Base-by-base conservation (phyloP, 1,140 invertebrate genomes). In the Drosophila orosa region DNA sequence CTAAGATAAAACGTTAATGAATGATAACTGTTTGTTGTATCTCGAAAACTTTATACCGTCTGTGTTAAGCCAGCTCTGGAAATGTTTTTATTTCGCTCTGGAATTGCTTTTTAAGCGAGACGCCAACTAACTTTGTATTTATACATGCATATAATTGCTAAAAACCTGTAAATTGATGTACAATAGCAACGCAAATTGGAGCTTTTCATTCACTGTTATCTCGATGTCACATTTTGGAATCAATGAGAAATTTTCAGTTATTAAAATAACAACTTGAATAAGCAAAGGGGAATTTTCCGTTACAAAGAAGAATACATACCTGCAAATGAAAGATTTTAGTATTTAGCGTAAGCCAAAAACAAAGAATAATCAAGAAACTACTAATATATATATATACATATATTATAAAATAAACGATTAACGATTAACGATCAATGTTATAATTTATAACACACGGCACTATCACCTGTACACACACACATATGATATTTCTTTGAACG, bases 41-140 rank as follows among this genome's bases (percentile, higher is more conserved):
- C 80, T 84, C 76, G 56, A 80, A 73, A 87, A 89, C 80, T 84
- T 67, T 89, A 61, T 89, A 84, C 80, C 61, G 84, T 89, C 84
- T 89, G 80, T 89, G 84, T 89, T 89, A 89, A 87, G 80, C 77
- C 68, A 89, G 84, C 84, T 89, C 84, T 84, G 84, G 84, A 87
- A 85, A 75, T 82, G 45, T 71, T 69, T 89, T 80, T 63, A 75
- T 80, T 68, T 87, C 68, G 67, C 75, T 84, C 76, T 68, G 65
- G 59, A 68, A 59, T 48, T 79, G 69, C 55, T 74, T 83, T 86
- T 81, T 77, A 68, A 77, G 54, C 63, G 22, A 66, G 56, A 61
- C 31, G 56, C 48, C 76, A 68, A 74, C 37, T 79, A 80, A 57
- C 54, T 73, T 65, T 79, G 74, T 40, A 84, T 74, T 74, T 80